phyloP scores from a whole-genome alignment of 2,113 vertebrate species.

The Vicugna pacos region DNA sequence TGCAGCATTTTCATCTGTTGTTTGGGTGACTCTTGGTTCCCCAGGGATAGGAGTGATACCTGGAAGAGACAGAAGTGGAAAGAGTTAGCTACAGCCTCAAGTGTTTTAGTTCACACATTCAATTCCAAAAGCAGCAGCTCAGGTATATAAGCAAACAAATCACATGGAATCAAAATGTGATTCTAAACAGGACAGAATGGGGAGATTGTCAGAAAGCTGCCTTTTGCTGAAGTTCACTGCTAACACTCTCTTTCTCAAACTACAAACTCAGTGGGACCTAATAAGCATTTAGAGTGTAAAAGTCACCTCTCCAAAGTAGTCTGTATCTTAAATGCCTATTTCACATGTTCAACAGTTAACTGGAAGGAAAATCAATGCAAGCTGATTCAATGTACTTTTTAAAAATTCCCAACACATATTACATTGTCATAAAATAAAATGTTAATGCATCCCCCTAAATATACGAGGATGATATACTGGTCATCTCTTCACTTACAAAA shows the following conservation, averaged over 20 bases:
- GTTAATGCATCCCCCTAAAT: neutral
- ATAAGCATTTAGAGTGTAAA: neutral
- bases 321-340: neutral
- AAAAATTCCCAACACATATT: neutral
- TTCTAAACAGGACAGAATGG: neutral
- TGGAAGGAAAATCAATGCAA: neutral
- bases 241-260: constrained; percentile 11
- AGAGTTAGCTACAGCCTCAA: constrained; percentile 19
- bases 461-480: neutral
- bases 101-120: constrained; percentile 19
- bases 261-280: neutral
- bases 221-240: neutral
- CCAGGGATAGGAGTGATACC: too few relatives aligned
- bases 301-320: neutral
- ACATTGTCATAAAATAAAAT: neutral
- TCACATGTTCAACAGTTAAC: neutral
- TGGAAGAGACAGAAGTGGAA: constrained; percentile 56
- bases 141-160: neutral
- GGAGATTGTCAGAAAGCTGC: constrained; percentile 27
- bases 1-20: too few relatives aligned
- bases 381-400: neutral
- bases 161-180: neutral
- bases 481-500: neutral
- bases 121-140: constrained; percentile 53
- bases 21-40: too few relatives aligned